These are phyloP conservation scores for Polietes domitor DNA, from an alignment of 2,888 invertebrate genomes.

Conservation along the genomic window DNA sequence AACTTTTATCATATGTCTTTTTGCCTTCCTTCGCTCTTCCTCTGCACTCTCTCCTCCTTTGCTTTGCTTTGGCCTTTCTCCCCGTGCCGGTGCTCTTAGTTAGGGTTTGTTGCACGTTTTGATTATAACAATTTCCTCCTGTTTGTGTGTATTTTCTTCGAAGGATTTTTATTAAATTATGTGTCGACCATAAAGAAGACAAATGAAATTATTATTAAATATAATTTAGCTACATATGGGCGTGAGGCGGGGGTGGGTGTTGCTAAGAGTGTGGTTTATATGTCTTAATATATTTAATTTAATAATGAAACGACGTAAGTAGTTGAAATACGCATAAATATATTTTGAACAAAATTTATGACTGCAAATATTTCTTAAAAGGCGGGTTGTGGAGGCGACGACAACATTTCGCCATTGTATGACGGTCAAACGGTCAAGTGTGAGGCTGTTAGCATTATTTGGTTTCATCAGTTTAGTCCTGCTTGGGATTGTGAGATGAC, in stretches of 20 bases:
- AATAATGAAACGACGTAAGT: conserved; percentile 1
- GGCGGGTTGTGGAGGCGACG: too few relatives aligned
- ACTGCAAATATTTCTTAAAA: neutral
- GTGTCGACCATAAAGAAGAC: conserved; percentile 38
- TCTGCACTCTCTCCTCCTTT: neutral
- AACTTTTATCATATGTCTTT: conserved; percentile 46
- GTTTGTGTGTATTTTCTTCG: neutral
- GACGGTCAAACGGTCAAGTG: too few relatives aligned
- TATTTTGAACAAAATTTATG: conserved; percentile 17
- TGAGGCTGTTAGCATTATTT: too few relatives aligned
- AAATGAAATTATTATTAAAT: conserved; percentile 53
- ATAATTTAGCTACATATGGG: conserved; percentile 26
- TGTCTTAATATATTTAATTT: conserved; percentile 16
- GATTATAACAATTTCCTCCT: neutral
- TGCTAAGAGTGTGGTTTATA: too few relatives aligned
- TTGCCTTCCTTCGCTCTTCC: neutral
- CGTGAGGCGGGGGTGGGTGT: neutral
- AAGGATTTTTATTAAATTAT: conserved; percentile 42
- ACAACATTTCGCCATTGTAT: neutral
- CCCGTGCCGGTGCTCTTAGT: neutral
- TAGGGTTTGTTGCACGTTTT: conserved; percentile 7
- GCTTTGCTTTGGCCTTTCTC: neutral
- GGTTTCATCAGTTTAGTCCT: too few relatives aligned
- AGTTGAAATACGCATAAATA: neutral
- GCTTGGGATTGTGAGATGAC: too few relatives aligned